A percentile compares a stretch with the other conserved stretches of the same genome.
These are phyloP conservation scores for Bathynomus jamesi DNA, from an alignment of 1,140 invertebrate species.

Conservation along the genomic window DNA sequence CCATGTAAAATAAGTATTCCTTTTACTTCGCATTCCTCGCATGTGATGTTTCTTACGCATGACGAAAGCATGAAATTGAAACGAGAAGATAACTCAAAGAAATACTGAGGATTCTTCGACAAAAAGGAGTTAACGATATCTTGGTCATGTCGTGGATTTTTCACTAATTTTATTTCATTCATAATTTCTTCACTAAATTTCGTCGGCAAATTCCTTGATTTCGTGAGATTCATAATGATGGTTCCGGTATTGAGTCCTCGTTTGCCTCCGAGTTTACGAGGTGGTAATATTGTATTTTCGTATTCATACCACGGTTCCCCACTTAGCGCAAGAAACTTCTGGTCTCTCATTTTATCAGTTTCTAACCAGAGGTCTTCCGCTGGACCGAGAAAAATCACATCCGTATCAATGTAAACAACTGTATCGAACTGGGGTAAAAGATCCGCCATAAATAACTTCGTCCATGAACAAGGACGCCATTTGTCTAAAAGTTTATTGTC, in stretches of 20 bases:
- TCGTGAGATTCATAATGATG: conserved; percentile 21
- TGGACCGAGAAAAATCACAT: conserved; percentile 29
- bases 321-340: conserved; percentile 9
- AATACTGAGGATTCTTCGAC: conserved; percentile 15
- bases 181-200: conserved; percentile 19
- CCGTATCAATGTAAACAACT: conserved; percentile 24
- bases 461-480: conserved; percentile 30
- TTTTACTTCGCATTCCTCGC: neutral
- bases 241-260: conserved; percentile 27
- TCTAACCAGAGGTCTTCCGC: conserved; percentile 22
- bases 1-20: conserved; percentile 14
- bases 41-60: neutral
- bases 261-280: conserved; percentile 9
- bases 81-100: conserved; percentile 13
- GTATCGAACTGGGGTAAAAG: conserved; percentile 17
- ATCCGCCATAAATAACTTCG: conserved; percentile 26
- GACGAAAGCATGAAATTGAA: conserved; percentile 21
- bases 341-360: conserved; percentile 6
- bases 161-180: neutral
- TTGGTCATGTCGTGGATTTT: conserved; percentile 25
- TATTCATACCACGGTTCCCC: conserved; percentile 23
- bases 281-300: neutral
- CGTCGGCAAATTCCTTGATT: conserved; percentile 1
- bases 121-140: conserved; percentile 26
- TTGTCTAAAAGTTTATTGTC: neutral